phyloP scores from a whole-genome alignment of 1,140 invertebrate genomes.

The Sogatella furcifera region DNA sequence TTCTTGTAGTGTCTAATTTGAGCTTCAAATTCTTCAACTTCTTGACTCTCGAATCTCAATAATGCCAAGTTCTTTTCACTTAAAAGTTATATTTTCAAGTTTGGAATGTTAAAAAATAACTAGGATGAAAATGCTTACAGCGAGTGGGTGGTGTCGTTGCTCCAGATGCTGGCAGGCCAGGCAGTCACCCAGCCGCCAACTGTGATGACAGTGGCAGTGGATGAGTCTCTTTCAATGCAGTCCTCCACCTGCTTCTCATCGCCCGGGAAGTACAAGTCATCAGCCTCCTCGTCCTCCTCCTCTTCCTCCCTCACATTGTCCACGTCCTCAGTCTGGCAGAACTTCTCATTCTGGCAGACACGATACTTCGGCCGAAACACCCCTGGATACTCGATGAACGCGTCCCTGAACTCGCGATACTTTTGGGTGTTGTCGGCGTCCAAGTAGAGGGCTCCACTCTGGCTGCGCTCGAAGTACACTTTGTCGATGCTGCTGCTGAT shows the following conservation, averaged over 20 bases:
- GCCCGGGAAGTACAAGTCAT: constrained; percentile 20
- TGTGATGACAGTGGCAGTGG: constrained; percentile 10
- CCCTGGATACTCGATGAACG: constrained; percentile 21
- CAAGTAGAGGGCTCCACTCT: constrained; percentile 30
- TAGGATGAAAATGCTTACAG: neutral
- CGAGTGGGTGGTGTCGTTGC: constrained; percentile 12
- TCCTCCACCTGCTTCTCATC: constrained; percentile 23
- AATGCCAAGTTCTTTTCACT: no score
- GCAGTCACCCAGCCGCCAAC: constrained; percentile 20
- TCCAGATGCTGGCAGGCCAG: constrained; percentile 23
- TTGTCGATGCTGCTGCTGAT: constrained; percentile 51
- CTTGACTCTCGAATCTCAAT: no score
- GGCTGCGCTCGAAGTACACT: constrained; percentile 29
- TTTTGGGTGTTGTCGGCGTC: constrained; percentile 33
- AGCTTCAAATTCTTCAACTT: no score
- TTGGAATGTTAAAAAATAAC: no score
- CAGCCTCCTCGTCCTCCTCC: constrained; percentile 20
- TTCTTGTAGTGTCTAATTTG: no score
- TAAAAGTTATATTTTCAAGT: no score
- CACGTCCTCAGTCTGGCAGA: constrained; percentile 42
- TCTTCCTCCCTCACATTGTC: constrained; percentile 24
- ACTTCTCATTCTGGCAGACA: constrained; percentile 43
- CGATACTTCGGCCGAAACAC: constrained; percentile 41
- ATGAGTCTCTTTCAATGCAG: constrained; percentile 9
- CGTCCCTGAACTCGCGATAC: constrained; percentile 42